Evolutionary conservation across 2,113 vertebrate species (phyloP).

Genomic region (Phocoena phocoena): DNA sequence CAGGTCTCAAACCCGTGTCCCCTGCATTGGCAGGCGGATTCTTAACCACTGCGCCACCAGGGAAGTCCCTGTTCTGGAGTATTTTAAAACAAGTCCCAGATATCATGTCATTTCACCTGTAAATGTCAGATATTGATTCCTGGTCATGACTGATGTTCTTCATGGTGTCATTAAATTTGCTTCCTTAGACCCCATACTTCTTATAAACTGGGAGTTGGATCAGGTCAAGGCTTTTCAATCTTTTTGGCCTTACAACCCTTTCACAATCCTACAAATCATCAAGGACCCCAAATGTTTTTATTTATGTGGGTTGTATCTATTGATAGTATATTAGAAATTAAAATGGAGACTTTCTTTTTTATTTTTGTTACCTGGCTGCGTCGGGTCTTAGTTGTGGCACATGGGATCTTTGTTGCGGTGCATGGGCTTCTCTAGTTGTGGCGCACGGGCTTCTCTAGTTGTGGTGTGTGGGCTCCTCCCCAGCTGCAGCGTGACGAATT

Average conservation of each 20-base stretch:
- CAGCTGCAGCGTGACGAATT: neutral
- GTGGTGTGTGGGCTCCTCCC: too few relatives aligned
- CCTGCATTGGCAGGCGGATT: too few relatives aligned
- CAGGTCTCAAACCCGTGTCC: too few relatives aligned
- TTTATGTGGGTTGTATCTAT: neutral
- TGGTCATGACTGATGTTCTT: neutral
- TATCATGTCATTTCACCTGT: neutral
- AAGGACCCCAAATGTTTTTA: neutral
- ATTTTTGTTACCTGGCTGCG: too few relatives aligned
- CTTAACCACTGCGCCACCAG: too few relatives aligned
- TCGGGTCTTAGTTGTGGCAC: too few relatives aligned
- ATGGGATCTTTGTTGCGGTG: too few relatives aligned
- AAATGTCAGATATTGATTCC: neutral
- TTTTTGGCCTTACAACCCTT: neutral
- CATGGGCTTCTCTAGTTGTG: too few relatives aligned
- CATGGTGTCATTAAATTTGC: neutral
- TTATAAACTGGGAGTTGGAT: neutral
- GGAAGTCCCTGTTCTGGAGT: too few relatives aligned
- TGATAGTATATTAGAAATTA: neutral
- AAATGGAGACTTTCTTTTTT: neutral
- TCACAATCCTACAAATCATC: neutral
- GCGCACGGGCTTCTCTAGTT: too few relatives aligned
- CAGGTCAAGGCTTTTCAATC: neutral
- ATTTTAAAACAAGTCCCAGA: neutral
- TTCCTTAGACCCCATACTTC: neutral